Evolutionary conservation across 2,888 invertebrate species (phyloP).

Genomic region (Polydrusus pterygomalis): DNA sequence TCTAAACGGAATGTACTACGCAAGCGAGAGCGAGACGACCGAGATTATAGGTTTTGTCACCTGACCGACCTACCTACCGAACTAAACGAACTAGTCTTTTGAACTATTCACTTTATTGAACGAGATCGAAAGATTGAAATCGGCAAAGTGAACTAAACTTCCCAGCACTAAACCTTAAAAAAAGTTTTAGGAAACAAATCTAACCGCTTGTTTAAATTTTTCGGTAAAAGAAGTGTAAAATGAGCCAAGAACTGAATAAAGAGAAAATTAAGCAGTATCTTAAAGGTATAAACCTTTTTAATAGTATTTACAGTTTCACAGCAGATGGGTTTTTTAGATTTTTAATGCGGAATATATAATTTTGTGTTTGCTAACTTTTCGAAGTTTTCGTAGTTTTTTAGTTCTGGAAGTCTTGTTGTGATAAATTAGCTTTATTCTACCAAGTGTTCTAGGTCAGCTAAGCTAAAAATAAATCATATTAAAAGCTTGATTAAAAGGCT

Average conservation of each 20-base stretch:
- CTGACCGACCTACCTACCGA: too few species aligned
- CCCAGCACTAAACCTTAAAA: too few species aligned
- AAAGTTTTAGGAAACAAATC: conserved; percentile 31
- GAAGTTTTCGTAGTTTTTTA: neutral
- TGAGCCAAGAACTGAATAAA: conserved; percentile 26
- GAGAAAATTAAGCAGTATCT: conserved; percentile 36
- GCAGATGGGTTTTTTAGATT: neutral
- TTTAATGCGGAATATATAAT: neutral
- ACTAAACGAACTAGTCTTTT: too few species aligned
- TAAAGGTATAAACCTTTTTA: conserved; percentile 37
- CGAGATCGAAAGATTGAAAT: too few species aligned
- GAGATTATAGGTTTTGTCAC: too few species aligned
- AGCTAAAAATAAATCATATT: too few species aligned
- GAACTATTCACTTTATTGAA: too few species aligned
- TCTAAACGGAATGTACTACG: too few species aligned
- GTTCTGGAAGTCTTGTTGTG: neutral
- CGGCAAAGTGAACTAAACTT: too few species aligned
- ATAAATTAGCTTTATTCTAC: neutral
- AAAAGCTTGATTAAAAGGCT: too few species aligned
- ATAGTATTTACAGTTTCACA: neutral
- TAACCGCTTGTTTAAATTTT: conserved; percentile 26
- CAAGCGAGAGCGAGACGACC: too few species aligned
- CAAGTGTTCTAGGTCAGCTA: neutral
- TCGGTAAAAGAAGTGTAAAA: conserved; percentile 7
- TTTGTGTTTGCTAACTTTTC: neutral